A percentile compares a stretch with the other conserved stretches of the same genome.
These are phyloP conservation scores for Garrulus glandarius DNA, from an alignment of 2,797 vertebrate species.

Conservation along the genomic window DNA sequence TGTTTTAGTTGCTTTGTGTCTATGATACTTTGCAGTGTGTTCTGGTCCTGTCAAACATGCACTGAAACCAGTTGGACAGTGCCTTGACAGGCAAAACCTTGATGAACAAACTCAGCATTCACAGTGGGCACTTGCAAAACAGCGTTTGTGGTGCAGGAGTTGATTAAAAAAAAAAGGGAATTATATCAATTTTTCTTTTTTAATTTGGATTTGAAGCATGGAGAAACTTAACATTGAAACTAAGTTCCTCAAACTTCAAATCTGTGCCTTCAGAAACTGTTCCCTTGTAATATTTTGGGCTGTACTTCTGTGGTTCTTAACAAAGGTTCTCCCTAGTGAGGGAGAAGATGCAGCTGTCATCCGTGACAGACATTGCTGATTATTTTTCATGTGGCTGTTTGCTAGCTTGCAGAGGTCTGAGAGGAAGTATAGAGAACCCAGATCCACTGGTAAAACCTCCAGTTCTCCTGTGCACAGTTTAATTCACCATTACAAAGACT, in stretches of 20 bases:
- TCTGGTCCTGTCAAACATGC: background rate
- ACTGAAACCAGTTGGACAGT: background rate
- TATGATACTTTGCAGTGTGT: background rate
- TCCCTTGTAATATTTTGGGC: background rate
- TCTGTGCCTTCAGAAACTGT: background rate
- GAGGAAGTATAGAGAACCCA: background rate
- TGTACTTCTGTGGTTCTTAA: conserved; percentile 28
- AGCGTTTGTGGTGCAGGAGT: rapidly evolving
- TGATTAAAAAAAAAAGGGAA: background rate
- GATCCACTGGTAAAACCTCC: background rate
- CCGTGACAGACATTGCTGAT: background rate
- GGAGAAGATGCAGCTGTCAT: background rate
- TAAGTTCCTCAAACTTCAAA: background rate
- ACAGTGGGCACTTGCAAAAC: background rate
- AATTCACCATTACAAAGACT: background rate
- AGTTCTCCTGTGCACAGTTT: background rate
- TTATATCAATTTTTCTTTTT: rapidly evolving
- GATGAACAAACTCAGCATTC: background rate
- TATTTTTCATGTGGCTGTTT: conserved; percentile 12
- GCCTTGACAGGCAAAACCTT: background rate
- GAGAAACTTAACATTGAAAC: background rate
- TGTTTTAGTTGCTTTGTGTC: background rate
- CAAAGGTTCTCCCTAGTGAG: conserved; percentile 11
- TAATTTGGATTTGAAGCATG: background rate
- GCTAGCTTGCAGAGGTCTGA: conserved; percentile 29